Conservation (phyloP, 2,888 invertebrate species). For the Andrena haemorrhoa region DNA sequence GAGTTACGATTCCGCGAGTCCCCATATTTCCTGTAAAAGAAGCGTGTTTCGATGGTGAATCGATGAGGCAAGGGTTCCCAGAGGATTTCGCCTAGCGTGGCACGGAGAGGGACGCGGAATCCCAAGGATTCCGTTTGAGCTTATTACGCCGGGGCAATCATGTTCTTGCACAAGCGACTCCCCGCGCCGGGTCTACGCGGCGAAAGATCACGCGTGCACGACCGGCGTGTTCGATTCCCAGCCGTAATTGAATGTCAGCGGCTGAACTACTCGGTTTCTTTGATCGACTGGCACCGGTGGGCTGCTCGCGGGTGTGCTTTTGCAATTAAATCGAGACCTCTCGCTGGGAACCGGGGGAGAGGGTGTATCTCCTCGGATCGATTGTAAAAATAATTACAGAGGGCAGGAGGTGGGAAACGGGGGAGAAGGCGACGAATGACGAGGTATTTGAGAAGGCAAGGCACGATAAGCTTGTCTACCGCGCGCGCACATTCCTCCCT, state of each 20-base stretch:
- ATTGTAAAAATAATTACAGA: slow-evolving; percentile 46
- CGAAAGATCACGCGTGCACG: slow-evolving; percentile 36
- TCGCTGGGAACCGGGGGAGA: neutral
- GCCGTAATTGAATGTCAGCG: slow-evolving; percentile 50
- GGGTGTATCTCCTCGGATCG: slow-evolving; percentile 30
- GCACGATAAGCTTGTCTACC: slow-evolving; percentile 49
- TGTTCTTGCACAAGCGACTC: slow-evolving; percentile 47
- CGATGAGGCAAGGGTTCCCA: slow-evolving; percentile 7
- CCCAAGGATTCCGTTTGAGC: slow-evolving; percentile 47
- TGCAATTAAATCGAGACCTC: slow-evolving; percentile 24
- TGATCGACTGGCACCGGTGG: slow-evolving; percentile 1
- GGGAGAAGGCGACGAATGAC: slow-evolving; percentile 46
- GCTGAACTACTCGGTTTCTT: slow-evolving; percentile 19
- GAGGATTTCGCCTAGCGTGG: neutral
- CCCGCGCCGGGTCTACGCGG: slow-evolving; percentile 5
- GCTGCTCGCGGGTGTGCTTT: neutral
- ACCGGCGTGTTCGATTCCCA: slow-evolving; percentile 18
- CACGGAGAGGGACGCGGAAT: slow-evolving; percentile 18
- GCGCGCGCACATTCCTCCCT: neutral
- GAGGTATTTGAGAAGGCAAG: slow-evolving; percentile 60
- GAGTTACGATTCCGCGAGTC: no score
- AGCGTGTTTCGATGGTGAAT: slow-evolving; percentile 4
- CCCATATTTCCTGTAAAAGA: neutral
- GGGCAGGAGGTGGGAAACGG: slow-evolving; percentile 22
- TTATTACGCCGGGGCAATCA: slow-evolving; percentile 49